Percentiles rank a stretch among this genome's conserved stretches.
These are phyloP conservation scores for Patella ulyssiponensis DNA, from an alignment of 2,888 invertebrate genomes.

Conservation along the genomic window DNA sequence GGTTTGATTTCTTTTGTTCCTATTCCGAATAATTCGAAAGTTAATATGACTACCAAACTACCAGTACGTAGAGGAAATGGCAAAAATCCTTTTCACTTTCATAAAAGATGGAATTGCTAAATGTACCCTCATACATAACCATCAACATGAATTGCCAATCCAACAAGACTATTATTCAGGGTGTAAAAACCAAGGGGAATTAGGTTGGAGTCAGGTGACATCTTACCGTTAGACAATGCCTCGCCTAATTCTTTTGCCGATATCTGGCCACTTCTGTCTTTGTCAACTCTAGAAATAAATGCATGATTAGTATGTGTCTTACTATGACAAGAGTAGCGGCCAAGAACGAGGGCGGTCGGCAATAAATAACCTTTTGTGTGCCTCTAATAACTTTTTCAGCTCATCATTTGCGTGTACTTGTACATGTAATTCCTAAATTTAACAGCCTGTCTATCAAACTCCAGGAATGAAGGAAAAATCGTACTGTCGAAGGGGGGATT, in stretches of 20 bases:
- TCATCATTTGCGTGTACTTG: not conserved
- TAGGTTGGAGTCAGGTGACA: not conserved
- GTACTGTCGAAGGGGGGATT: no score
- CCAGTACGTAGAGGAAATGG: no score
- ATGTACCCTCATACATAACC: no score
- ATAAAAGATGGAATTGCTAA: no score
- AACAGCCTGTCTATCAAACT: no score
- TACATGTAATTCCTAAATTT: not conserved
- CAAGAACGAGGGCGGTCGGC: not conserved
- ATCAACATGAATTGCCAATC: no score
- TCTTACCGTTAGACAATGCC: slow-evolving; percentile 88
- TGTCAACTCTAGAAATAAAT: slow-evolving; percentile 72
- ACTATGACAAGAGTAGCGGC: not conserved
- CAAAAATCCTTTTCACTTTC: no score
- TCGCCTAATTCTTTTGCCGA: slow-evolving; percentile 90
- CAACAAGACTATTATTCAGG: no score
- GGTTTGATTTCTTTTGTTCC: no score
- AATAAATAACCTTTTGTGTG: not conserved
- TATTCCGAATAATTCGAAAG: no score
- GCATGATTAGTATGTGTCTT: not conserved
- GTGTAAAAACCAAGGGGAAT: not conserved
- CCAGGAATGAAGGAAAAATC: no score
- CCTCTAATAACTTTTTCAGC: not conserved
- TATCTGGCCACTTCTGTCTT: slow-evolving; percentile 84
- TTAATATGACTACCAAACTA: no score